phyloP scores from a whole-genome alignment of 2,797 vertebrate genomes.

The Thripadectes ignobilis region DNA sequence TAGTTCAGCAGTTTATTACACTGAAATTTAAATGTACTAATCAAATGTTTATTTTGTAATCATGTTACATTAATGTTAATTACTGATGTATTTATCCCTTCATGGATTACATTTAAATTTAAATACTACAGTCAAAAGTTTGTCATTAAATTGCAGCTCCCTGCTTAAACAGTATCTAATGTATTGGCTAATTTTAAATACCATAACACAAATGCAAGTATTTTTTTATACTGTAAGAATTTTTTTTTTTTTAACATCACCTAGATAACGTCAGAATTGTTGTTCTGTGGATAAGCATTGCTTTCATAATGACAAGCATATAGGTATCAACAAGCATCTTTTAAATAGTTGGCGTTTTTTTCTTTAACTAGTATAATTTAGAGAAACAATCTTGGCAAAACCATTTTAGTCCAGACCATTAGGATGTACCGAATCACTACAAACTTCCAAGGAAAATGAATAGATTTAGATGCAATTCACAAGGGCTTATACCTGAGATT shows the following conservation, averaged over 20 bases:
- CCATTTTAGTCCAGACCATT: not conserved
- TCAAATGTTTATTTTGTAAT: slow-evolving; percentile 75
- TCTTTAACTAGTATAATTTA: not conserved
- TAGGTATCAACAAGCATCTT: not conserved
- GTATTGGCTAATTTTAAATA: slow-evolving; percentile 15
- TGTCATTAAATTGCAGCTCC: slow-evolving; percentile 51
- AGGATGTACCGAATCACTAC: not conserved
- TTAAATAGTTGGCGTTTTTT: not conserved
- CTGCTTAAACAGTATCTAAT: slow-evolving; percentile 21
- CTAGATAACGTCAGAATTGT: not conserved
- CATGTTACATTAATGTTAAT: slow-evolving; percentile 71
- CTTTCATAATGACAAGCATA: not conserved
- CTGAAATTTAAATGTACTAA: slow-evolving; percentile 72
- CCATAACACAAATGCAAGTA: not conserved
- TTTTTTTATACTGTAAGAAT: not conserved
- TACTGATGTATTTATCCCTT: slow-evolving; percentile 65
- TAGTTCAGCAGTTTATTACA: slow-evolving; percentile 62
- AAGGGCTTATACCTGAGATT: not conserved
- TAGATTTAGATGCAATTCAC: not conserved
- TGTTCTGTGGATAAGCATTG: not conserved
- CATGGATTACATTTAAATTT: slow-evolving; percentile 67
- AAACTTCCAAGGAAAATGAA: not conserved
- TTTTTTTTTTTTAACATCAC: not conserved
- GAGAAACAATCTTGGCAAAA: not conserved
- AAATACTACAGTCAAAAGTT: slow-evolving; percentile 59